A percentile compares a stretch with the other conserved stretches of the same genome.
Conservation (phyloP, 2,113 vertebrate species). For the Protobothrops flavoviridis region DNA sequence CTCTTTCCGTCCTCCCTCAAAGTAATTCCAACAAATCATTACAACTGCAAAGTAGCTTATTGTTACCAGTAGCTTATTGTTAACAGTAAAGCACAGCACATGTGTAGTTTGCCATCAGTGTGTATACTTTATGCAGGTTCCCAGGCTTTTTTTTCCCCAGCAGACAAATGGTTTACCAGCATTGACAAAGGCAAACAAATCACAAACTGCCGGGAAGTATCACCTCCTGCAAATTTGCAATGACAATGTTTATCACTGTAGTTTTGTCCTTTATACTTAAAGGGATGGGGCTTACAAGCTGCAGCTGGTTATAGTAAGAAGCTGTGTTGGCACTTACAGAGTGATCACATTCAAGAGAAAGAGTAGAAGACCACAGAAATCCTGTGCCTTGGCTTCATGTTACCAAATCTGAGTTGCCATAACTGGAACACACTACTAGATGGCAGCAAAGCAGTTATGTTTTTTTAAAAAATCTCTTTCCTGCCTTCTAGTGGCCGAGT, state of each 20-base stretch:
- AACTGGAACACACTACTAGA: background rate
- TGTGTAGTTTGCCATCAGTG: background rate
- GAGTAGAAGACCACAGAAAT: background rate
- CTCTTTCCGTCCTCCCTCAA: background rate
- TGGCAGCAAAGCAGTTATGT: background rate
- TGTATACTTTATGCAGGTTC: background rate
- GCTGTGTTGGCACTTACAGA: background rate
- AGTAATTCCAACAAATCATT: background rate
- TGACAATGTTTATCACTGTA: slow-evolving; percentile 39
- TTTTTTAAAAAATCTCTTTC: background rate
- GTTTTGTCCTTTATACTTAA: too few species aligned
- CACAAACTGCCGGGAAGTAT: slow-evolving; percentile 19
- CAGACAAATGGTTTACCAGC: slow-evolving; percentile 15
- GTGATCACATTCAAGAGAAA: background rate
- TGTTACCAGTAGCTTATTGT: too few species aligned
- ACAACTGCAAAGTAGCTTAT: background rate
- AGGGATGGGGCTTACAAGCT: too few species aligned
- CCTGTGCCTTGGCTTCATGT: background rate
- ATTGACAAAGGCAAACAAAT: slow-evolving; percentile 25
- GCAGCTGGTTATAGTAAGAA: background rate
- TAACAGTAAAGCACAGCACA: background rate
- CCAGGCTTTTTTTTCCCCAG: slow-evolving; percentile 10
- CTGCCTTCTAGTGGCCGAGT: background rate
- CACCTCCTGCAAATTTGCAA: slow-evolving; percentile 23
- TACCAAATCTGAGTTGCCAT: fast-evolving